Percentiles rank a stretch among this genome's conserved stretches.
phyloP scores from a whole-genome alignment of 2,113 vertebrate genomes.

The Oryzias javanicus region DNA sequence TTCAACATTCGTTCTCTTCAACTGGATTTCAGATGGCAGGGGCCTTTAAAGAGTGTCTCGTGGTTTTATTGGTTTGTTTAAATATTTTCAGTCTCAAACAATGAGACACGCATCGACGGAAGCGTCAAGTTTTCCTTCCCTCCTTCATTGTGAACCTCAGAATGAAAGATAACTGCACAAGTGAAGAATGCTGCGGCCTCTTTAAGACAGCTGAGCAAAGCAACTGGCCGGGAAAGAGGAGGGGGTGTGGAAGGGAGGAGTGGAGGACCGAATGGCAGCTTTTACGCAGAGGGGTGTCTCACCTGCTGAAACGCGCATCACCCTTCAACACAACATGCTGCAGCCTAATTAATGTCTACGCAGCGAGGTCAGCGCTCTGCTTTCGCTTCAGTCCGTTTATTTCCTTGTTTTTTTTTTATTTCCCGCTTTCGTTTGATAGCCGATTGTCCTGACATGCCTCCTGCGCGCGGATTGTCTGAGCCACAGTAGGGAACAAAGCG shows the following conservation, averaged over 20 bases:
- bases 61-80: too few relatives aligned
- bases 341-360: conserved; percentile 65
- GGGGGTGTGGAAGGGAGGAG: conserved; percentile 12
- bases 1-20: too few relatives aligned
- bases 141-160: too few relatives aligned
- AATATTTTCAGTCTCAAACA: too few relatives aligned
- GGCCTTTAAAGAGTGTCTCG: too few relatives aligned
- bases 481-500: conserved; percentile 61
- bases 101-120: too few relatives aligned
- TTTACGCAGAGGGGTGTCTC: conserved; percentile 73
- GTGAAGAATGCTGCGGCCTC: conserved; percentile 66
- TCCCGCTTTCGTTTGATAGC: conserved; percentile 28
- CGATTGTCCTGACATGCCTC: conserved; percentile 22
- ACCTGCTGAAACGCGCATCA: conserved; percentile 78
- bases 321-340: conserved; percentile 53
- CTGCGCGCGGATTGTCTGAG: conserved; percentile 36
- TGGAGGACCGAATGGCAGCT: conserved; percentile 73
- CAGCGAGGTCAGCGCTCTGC: conserved; percentile 51
- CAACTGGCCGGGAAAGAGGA: conserved; percentile 51
- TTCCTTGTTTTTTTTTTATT: conserved; percentile 25
- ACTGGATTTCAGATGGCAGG: too few relatives aligned
- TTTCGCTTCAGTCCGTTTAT: conserved; percentile 24
- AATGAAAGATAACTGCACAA: conserved; percentile 7
- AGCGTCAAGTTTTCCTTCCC: too few relatives aligned
- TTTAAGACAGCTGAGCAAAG: conserved; percentile 76